A percentile compares a stretch with the other conserved stretches of the same genome.
phyloP scores from a whole-genome alignment of 1,140 invertebrate species.

The Pantala flavescens region DNA sequence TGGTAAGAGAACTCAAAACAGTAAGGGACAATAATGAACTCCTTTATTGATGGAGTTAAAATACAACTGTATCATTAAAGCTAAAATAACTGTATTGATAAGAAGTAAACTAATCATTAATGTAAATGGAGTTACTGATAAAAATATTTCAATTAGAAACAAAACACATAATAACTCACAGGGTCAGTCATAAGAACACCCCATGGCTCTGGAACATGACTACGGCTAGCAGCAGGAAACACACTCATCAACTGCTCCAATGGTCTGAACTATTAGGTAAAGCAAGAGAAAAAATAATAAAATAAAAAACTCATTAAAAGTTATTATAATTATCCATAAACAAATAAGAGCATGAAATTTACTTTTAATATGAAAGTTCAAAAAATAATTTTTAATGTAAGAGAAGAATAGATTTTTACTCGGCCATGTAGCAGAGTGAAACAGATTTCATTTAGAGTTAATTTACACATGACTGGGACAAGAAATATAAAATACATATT shows the following conservation, averaged over 20 bases:
- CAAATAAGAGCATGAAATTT: constrained; percentile 4
- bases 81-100: neutral
- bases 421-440: too few relatives aligned
- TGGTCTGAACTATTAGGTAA: constrained; percentile 68
- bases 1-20: neutral
- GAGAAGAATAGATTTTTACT: too few relatives aligned
- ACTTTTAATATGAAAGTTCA: constrained; percentile 12
- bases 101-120: neutral
- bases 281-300: constrained; percentile 25
- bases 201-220: constrained; percentile 89
- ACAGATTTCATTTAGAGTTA: too few relatives aligned
- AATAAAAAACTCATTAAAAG: constrained; percentile 17
- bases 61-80: neutral
- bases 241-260: constrained; percentile 98
- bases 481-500: neutral
- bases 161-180: constrained; percentile 42
- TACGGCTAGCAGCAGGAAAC: constrained; percentile 92
- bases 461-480: neutral
- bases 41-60: too few relatives aligned
- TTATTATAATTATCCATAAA: constrained; percentile 2
- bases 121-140: neutral
- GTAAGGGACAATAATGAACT: too few relatives aligned
- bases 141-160: neutral
- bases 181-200: constrained; percentile 87
- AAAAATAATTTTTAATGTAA: too few relatives aligned